phyloP scores from a whole-genome alignment of 1,140 invertebrate species.

The Pseudobourletiella spinata region DNA sequence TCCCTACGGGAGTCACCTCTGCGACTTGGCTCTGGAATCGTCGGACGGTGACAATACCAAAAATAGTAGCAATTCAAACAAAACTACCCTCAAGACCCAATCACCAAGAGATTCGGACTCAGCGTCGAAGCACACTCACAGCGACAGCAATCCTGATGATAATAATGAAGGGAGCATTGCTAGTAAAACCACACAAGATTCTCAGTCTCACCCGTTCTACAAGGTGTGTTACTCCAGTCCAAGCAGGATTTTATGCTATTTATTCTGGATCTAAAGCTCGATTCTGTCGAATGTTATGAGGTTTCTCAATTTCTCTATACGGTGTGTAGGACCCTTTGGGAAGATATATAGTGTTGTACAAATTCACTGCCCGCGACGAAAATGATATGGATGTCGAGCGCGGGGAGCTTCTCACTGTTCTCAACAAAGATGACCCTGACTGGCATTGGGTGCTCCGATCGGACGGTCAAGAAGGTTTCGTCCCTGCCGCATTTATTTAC shows the following conservation, averaged over 20 bases:
- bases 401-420: constrained; percentile 86
- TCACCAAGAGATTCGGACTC: constrained; percentile 55
- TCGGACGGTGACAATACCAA: background rate
- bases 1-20: constrained; percentile 61
- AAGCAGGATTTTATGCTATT: too few relatives aligned
- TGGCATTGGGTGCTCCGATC: constrained; percentile 92
- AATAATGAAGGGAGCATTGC: background rate
- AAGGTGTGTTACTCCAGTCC: constrained; percentile 72
- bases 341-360: constrained; percentile 83
- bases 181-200: constrained; percentile 2
- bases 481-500: constrained; percentile 89
- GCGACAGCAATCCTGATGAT: background rate
- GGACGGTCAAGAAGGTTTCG: constrained; percentile 90
- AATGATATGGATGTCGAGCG: constrained; percentile 88
- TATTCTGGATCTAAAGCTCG: too few relatives aligned
- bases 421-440: constrained; percentile 83
- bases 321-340: constrained; percentile 68
- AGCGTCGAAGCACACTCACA: background rate
- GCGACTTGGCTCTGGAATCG: background rate
- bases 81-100: constrained; percentile 68
- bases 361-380: constrained; percentile 83
- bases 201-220: constrained; percentile 63
- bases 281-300: too few relatives aligned
- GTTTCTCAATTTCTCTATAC: too few relatives aligned
- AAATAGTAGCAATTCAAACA: constrained; percentile 4